phyloP scores from a whole-genome alignment of 1,140 invertebrate genomes.

The Lithobius niger region DNA sequence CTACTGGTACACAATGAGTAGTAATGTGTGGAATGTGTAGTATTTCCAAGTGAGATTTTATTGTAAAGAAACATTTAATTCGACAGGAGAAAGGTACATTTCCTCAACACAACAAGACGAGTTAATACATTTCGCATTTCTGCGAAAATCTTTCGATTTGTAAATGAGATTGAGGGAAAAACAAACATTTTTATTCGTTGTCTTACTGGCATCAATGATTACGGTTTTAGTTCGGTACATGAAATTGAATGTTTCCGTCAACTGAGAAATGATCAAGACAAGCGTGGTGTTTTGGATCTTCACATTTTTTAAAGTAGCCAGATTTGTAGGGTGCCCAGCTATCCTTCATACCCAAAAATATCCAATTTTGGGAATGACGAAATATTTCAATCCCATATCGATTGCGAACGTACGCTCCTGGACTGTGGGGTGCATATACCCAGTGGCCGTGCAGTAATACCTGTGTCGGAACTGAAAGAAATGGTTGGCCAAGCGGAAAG shows the following conservation, averaged over 20 bases:
- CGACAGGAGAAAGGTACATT: too few relatives aligned
- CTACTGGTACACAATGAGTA: too few relatives aligned
- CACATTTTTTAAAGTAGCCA: slow-evolving; percentile 12
- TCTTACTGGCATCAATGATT: too few relatives aligned
- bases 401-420: slow-evolving; percentile 28
- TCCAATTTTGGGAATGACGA: slow-evolving; percentile 18
- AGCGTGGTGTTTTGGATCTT: background rate
- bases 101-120: too few relatives aligned
- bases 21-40: too few relatives aligned
- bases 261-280: slow-evolving; percentile 5
- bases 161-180: too few relatives aligned
- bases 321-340: slow-evolving; percentile 6
- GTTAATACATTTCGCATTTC: too few relatives aligned
- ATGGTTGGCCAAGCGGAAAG: background rate
- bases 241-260: slow-evolving; percentile 11
- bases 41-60: too few relatives aligned
- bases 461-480: slow-evolving; percentile 17
- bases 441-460: slow-evolving; percentile 21
- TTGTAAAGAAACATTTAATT: too few relatives aligned
- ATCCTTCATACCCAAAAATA: background rate
- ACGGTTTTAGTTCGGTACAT: too few relatives aligned
- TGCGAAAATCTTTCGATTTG: too few relatives aligned
- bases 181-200: too few relatives aligned
- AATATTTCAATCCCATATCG: slow-evolving; percentile 23
- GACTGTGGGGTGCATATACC: slow-evolving; percentile 23